Evolutionary conservation across 35 echinoderm and acorn worm genomes (phyloP).

Genomic region (Eucidaris tribuloides): DNA sequence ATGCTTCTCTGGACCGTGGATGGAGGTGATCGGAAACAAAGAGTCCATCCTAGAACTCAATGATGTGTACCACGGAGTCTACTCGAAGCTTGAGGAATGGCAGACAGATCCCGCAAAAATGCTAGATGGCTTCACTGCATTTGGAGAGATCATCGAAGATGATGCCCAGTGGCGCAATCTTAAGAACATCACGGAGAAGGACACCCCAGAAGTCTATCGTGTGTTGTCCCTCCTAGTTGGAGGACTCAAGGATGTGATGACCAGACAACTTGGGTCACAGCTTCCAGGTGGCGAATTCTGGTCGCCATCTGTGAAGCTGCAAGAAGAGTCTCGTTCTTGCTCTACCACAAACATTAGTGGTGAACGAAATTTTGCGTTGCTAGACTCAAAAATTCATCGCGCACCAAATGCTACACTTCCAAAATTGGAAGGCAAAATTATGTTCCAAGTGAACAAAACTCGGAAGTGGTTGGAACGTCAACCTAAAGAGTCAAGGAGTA

Average conservation of each 20-base stretch:
- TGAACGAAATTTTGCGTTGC: neutral
- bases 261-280: neutral
- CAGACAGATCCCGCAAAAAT: neutral
- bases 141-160: neutral
- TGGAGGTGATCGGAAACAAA: neutral
- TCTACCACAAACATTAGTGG: neutral
- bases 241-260: neutral
- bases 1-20: neutral
- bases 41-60: neutral
- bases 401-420: neutral
- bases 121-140: neutral
- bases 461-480: too few species aligned
- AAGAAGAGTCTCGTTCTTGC: neutral
- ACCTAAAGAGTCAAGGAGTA: too few species aligned
- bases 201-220: too few species aligned
- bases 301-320: neutral
- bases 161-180: too few species aligned
- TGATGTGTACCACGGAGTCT: neutral
- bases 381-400: neutral
- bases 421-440: neutral
- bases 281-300: neutral
- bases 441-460: neutral
- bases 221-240: neutral
- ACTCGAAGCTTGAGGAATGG: neutral
- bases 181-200: too few species aligned